A percentile compares a stretch with the other conserved stretches of the same genome.
phyloP scores from a whole-genome alignment of 2,797 vertebrate genomes.

The Amazonetta brasiliensis region DNA sequence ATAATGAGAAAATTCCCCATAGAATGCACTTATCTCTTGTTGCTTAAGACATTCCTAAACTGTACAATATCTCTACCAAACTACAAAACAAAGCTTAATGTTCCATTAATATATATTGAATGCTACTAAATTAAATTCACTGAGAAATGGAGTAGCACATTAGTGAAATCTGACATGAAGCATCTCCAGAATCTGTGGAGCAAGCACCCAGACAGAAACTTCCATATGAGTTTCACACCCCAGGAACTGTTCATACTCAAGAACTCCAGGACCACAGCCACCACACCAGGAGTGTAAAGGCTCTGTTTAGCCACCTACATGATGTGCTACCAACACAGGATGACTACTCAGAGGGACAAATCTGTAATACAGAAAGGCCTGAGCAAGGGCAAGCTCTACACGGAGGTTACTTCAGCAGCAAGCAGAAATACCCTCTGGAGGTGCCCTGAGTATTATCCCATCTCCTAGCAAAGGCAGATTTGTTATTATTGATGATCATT shows the following conservation, averaged over 20 bases:
- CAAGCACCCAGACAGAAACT: background rate
- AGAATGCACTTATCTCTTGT: background rate
- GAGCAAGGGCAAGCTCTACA: background rate
- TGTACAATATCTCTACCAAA: slow-evolving; percentile 34
- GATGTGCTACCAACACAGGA: fast-evolving
- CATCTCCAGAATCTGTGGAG: background rate
- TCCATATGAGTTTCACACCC: background rate
- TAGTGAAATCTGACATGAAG: background rate
- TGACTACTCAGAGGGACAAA: background rate
- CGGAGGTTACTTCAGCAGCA: background rate
- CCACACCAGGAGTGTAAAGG: background rate
- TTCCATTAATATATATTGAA: background rate
- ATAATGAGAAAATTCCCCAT: background rate
- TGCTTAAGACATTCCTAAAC: slow-evolving; percentile 1
- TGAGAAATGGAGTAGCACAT: background rate
- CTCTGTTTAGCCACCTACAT: background rate
- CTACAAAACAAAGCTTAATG: slow-evolving; percentile 1
- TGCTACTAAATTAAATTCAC: background rate
- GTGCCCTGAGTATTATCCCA: background rate
- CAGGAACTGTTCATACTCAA: background rate
- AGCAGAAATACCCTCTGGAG: background rate
- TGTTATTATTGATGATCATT: background rate
- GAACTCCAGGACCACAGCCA: background rate
- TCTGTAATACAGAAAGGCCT: background rate
- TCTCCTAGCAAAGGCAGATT: background rate